Base-by-base conservation (phyloP, 2,113 vertebrate genomes). In the Forbesichthys papilliferus region DNA sequence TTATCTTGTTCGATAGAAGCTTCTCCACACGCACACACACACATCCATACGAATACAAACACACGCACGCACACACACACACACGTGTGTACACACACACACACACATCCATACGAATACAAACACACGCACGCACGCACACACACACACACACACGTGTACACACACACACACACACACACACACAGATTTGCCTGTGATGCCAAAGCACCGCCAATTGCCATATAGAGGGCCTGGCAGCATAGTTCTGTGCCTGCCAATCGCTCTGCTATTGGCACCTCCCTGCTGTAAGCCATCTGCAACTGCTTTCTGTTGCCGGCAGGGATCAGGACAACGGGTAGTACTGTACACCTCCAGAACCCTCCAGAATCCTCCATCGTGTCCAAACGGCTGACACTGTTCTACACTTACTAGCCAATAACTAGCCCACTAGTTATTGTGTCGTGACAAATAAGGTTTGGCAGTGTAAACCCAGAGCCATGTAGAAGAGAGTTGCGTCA, bases 211-310 rank as follows among this genome's bases (percentile, higher is more conserved):
- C 77, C 82, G 81, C 84, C 75, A 75, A 71, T 69, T 74, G 79
- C 77, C 66, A 74, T 75, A 71, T 77, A 79, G 83, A 86, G 71
- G 68, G 64, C 69, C 75, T 83, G 80, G 81, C 79, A 78, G 48
- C 77, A 68, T 71, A 77, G 68, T 74, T 70, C 74, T 77, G 64
- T 82, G 75, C 85, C 85, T 90, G 88, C 84, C 86, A 90, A 34
- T 56, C 74, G 72, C 12, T 70, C 61, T 81, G 72, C 71, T 75
- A 64, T 82, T 88, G 85, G 85, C 86, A 16, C 61, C 60, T 57
- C 64, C 73, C 66, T 82, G 64, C 46, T 58, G 55, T 77, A 80
- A 86, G 83, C 85, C 84, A 88, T 87, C 85, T 84, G 87, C 67
- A 83, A 77, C 81, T 69, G 84, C 82, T 81, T 75, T 80, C 70